These are phyloP conservation scores for Punctoribates punctum DNA, from an alignment of 2,888 invertebrate species.

Conservation along the genomic window DNA sequence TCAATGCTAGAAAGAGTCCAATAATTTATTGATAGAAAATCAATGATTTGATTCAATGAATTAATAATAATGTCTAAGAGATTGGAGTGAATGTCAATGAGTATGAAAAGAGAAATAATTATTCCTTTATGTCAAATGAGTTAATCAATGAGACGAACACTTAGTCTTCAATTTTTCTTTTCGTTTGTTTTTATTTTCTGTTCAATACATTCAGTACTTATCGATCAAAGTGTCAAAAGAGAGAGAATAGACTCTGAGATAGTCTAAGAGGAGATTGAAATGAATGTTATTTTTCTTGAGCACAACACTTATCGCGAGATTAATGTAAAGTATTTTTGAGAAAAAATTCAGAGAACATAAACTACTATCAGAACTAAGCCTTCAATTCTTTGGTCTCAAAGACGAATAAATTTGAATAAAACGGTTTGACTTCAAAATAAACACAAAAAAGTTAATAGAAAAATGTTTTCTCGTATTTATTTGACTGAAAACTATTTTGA, in stretches of 20 bases:
- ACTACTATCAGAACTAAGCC: neutral
- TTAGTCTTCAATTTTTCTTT: neutral
- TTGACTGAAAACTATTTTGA: too few species aligned
- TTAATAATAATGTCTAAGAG: neutral
- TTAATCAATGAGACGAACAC: constrained; percentile 1
- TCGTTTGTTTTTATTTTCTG: neutral
- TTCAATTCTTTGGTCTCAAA: neutral
- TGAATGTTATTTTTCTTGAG: neutral
- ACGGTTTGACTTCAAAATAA: too few species aligned
- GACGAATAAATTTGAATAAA: neutral
- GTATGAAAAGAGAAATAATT: too few species aligned
- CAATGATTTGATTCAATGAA: constrained; percentile 10
- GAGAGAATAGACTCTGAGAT: neutral
- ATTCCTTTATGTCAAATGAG: too few species aligned
- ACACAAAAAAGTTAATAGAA: too few species aligned
- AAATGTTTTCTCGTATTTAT: too few species aligned
- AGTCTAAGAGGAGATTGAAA: neutral
- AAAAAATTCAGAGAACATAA: neutral
- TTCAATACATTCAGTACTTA: neutral
- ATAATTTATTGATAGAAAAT: constrained; percentile 9
- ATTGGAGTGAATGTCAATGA: too few species aligned
- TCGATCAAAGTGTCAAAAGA: neutral
- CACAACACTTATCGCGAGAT: constrained; percentile 1
- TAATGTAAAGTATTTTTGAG: neutral
- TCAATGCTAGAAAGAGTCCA: neutral